A percentile compares a stretch with the other conserved stretches of the same genome.
Conservation (phyloP, 1,140 invertebrate species). For the Mercenaria mercenaria region DNA sequence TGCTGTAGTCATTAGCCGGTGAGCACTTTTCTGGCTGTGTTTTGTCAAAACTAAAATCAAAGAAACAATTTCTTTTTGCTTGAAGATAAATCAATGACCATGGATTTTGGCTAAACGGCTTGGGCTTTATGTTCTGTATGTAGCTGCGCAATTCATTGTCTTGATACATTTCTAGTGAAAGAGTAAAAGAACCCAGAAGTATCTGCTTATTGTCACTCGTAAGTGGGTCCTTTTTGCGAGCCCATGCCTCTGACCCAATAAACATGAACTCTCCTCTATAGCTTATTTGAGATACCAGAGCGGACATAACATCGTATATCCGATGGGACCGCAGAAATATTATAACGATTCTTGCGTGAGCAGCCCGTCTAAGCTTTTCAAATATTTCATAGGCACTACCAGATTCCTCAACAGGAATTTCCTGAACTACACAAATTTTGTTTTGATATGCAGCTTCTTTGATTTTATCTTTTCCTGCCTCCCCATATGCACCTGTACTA, state of each 20-base stretch:
- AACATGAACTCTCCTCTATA: slow-evolving; percentile 67
- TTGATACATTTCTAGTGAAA: slow-evolving; percentile 57
- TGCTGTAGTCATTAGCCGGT: neutral
- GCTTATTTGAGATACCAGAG: slow-evolving; percentile 1
- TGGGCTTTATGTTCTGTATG: neutral
- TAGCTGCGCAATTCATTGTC: neutral
- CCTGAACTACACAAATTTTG: slow-evolving; percentile 72
- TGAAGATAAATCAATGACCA: slow-evolving; percentile 32
- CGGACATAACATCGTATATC: neutral
- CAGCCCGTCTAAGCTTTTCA: slow-evolving; percentile 2
- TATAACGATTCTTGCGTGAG: slow-evolving; percentile 51
- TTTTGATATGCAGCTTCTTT: slow-evolving; percentile 22
- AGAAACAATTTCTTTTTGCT: slow-evolving; percentile 39
- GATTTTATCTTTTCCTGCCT: slow-evolving; percentile 36
- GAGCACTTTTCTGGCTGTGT: neutral
- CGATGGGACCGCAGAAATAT: slow-evolving; percentile 36
- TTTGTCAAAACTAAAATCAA: slow-evolving; percentile 30
- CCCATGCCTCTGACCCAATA: slow-evolving; percentile 71
- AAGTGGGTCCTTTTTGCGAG: slow-evolving; percentile 35
- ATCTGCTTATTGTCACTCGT: neutral
- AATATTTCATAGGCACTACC: slow-evolving; percentile 19
- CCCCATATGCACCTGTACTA: slow-evolving; percentile 55
- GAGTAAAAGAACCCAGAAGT: slow-evolving; percentile 58
- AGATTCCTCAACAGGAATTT: slow-evolving; percentile 16
- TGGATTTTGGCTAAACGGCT: slow-evolving; percentile 33